phyloP scores from a whole-genome alignment of 30 jellyfish, hydroid and myxozoan species.

The Mastigias papua region DNA sequence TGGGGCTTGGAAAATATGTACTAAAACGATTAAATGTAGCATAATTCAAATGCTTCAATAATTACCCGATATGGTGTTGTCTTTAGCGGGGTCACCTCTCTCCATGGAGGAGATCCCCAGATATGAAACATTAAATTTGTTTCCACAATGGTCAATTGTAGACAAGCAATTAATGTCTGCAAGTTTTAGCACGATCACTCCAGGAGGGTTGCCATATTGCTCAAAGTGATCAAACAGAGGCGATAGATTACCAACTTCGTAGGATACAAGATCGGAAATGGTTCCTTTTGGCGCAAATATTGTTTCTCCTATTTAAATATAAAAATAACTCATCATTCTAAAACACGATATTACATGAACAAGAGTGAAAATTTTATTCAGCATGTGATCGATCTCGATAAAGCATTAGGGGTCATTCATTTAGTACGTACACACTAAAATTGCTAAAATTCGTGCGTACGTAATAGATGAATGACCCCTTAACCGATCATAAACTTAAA shows the following conservation, averaged over 20 bases:
- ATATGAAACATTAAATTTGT: slow-evolving; percentile 20
- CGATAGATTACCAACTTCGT: background rate
- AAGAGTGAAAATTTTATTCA: too few species aligned
- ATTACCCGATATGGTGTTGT: background rate
- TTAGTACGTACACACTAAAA: too few species aligned
- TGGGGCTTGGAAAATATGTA: too few species aligned
- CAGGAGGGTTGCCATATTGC: slow-evolving; percentile 50
- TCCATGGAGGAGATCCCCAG: slow-evolving; percentile 15
- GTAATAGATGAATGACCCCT: too few species aligned
- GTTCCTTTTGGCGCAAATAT: slow-evolving; percentile 56
- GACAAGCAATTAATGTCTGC: slow-evolving; percentile 16
- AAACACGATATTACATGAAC: too few species aligned
- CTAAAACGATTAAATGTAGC: background rate
- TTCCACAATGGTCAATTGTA: slow-evolving; percentile 57
- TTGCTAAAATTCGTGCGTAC: too few species aligned
- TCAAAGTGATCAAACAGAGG: slow-evolving; percentile 36
- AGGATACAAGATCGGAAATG: background rate
- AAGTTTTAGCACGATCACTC: slow-evolving; percentile 20
- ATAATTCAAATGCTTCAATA: background rate
- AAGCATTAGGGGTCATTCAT: too few species aligned
- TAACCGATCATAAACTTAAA: too few species aligned
- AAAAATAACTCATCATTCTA: too few species aligned
- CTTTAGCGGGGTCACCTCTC: background rate
- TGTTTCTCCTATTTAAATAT: slow-evolving; percentile 36
- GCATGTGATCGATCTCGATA: too few species aligned